Conservation (phyloP, 1,140 invertebrate species). For the Temnothorax nylanderi region DNA sequence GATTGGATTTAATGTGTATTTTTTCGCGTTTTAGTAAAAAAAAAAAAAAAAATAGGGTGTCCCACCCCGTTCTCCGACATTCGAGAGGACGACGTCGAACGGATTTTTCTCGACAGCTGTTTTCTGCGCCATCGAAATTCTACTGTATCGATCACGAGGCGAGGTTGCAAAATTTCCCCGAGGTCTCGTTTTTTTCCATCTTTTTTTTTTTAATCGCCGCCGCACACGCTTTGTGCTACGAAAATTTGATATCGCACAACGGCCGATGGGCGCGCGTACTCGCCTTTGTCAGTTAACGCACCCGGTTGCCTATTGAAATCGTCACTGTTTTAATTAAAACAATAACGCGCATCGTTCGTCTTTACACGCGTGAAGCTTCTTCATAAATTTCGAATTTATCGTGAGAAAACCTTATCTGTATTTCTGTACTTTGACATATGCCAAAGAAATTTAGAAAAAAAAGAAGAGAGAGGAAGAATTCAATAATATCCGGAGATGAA, state of each 20-base stretch:
- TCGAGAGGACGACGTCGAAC: conserved; percentile 30
- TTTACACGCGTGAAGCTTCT: neutral
- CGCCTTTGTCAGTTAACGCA: conserved; percentile 27
- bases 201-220: conserved; percentile 43
- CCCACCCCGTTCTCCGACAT: conserved; percentile 6
- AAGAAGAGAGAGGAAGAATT: neutral
- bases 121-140: conserved; percentile 51
- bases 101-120: conserved; percentile 58
- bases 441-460: neutral
- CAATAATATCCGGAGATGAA: neutral
- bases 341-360: conserved; percentile 21
- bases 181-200: conserved; percentile 34
- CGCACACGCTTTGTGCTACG: conserved; percentile 47
- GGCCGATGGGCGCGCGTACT: neutral
- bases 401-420: neutral
- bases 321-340: conserved; percentile 46
- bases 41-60: neutral
- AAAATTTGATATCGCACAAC: conserved; percentile 54
- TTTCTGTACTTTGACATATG: neutral
- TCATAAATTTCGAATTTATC: neutral
- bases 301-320: conserved; percentile 7
- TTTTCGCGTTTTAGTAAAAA: conserved; percentile 22
- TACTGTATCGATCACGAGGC: conserved; percentile 49
- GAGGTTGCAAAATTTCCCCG: conserved; percentile 58
- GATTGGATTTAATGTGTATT: conserved; percentile 58